These are phyloP conservation scores for Chymomyza fuscimana DNA, from an alignment of 2,888 invertebrate species.

Conservation along the genomic window DNA sequence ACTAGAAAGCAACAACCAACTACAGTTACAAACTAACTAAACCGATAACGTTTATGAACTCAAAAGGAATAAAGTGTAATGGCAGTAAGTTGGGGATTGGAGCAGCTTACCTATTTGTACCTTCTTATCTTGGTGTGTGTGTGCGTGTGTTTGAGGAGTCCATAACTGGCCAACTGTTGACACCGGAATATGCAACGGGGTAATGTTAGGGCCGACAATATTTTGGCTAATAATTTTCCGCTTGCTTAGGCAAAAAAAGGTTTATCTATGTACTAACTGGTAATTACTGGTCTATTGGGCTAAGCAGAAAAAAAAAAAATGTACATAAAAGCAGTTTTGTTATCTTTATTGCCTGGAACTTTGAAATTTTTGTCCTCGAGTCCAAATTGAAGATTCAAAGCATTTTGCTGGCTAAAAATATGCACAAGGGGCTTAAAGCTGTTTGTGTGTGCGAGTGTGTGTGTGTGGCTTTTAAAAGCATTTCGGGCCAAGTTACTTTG, in stretches of 20 bases:
- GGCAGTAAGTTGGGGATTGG: background rate
- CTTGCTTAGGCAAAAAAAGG: constrained; percentile 12
- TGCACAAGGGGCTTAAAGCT: background rate
- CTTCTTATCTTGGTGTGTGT: background rate
- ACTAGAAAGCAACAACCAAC: background rate
- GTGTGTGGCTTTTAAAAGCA: background rate
- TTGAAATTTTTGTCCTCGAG: background rate
- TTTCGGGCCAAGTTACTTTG: background rate
- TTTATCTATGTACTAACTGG: background rate
- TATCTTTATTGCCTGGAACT: background rate
- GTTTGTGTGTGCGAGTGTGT: background rate
- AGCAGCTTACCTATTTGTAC: background rate
- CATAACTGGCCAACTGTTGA: background rate
- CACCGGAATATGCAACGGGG: background rate
- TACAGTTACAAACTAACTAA: background rate
- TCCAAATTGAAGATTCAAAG: background rate
- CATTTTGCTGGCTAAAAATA: background rate
- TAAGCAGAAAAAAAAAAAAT: background rate
- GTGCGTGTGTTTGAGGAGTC: background rate
- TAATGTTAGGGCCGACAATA: background rate
- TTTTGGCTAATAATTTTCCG: constrained; percentile 22
- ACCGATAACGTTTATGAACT: constrained; percentile 5
- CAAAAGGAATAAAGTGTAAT: background rate
- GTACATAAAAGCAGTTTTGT: background rate
- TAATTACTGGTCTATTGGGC: constrained; percentile 19